These are phyloP conservation scores for Urosaurus nigricauda DNA, from an alignment of 2,797 vertebrate species.

Conservation along the genomic window DNA sequence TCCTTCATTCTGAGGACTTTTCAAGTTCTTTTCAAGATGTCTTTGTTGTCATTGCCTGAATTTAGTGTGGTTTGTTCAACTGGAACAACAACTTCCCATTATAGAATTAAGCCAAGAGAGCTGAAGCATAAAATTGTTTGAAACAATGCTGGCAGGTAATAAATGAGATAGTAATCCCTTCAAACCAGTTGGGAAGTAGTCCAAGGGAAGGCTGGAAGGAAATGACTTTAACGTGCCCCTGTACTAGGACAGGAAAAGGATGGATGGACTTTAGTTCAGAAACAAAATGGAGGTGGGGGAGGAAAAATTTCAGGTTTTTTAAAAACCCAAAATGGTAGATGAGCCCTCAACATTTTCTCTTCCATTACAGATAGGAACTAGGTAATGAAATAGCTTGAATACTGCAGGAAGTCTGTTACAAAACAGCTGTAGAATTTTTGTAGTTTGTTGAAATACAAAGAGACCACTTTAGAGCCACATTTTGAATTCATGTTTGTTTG, in stretches of 20 bases:
- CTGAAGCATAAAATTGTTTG: not conserved
- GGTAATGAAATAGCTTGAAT: too few species aligned
- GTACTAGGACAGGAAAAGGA: not conserved
- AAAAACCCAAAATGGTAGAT: too few species aligned
- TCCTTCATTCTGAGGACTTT: not conserved
- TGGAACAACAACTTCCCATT: not conserved
- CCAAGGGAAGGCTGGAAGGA: not conserved
- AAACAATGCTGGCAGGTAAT: slow-evolving; percentile 7
- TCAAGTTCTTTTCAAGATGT: not conserved
- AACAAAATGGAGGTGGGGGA: not conserved
- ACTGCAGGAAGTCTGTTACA: too few species aligned
- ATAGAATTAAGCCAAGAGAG: slow-evolving; percentile 3
- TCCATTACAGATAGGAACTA: too few species aligned
- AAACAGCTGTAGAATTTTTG: too few species aligned
- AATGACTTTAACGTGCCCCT: not conserved
- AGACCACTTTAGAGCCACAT: too few species aligned
- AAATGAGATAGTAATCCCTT: not conserved
- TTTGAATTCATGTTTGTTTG: too few species aligned
- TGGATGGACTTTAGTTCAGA: not conserved
- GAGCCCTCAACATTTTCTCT: too few species aligned
- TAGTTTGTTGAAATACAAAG: too few species aligned
- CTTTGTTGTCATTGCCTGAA: not conserved
- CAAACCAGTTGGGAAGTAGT: not conserved
- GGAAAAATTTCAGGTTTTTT: not conserved
- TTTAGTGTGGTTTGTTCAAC: not conserved